Base-by-base conservation (phyloP, 2,797 vertebrate genomes). In the Sebastes goodei region DNA sequence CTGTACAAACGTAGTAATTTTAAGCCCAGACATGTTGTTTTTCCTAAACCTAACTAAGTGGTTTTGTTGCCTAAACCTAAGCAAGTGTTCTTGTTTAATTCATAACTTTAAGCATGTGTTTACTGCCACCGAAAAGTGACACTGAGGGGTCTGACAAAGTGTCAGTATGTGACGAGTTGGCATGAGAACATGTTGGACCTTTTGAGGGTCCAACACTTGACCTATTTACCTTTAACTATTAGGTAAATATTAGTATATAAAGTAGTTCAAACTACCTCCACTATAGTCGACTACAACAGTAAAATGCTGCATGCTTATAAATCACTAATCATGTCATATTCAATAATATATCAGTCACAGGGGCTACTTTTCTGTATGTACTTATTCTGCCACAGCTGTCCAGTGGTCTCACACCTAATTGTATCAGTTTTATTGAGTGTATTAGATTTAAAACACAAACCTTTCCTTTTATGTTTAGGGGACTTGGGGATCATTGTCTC, bases 401-500 rank as follows among this genome's bases (percentile, higher is more conserved):
- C 46, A 63, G 17, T 32, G 20, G 12, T 6, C 29, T 30, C 60
- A 33, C 25, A 20, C 17, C 10, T 71, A 42, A 30, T 30, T 68
- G 56, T 67, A 33, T 74, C 52, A 4, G n/a, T 66, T 55, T 65
- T 69, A 80, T 74, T 66, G 21, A 29, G 17, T 59, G 9, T 20
- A 10, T 23, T 56, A 11, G 30, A 64, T 76, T 61, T 38, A 6
- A 62, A 67, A 67, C 38, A 61, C 30, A 61, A 30, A 38, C n/a
- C 42, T 63, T 65, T 27, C 9, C 65, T 53, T 56, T 61, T 10
- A 60, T 59, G 78, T 57, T 61, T 23, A n/a, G 21, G 55, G 30
- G 38, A 77, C 49, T 55, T 29, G 52, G 64, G 55, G 56, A 57
- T 74, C 53, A 25, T 42, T 72, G 62, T 74, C 71, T 81, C 25